Evolutionary conservation across 2,888 invertebrate species (phyloP).

Genomic region (Drosophila picticornis): DNA sequence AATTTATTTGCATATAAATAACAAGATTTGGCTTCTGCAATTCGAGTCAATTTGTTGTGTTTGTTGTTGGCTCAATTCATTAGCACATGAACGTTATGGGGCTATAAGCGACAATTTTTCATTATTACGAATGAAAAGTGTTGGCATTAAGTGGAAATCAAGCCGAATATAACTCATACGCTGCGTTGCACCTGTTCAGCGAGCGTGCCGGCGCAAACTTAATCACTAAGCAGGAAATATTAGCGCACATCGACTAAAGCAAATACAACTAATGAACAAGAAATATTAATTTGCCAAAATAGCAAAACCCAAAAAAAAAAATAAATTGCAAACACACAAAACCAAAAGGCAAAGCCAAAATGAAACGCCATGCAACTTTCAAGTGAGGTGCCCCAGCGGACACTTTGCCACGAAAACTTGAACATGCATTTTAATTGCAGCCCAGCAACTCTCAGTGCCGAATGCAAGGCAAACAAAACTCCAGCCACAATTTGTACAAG

Average conservation of each 20-base stretch:
- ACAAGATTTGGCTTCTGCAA: constrained; percentile 62
- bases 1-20: constrained; percentile 40
- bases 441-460: constrained; percentile 44
- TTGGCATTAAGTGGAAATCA: constrained; percentile 64
- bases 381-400: constrained; percentile 48
- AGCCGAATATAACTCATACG: constrained; percentile 68
- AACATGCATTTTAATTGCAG: constrained; percentile 79
- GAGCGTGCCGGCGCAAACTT: constrained; percentile 47
- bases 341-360: constrained; percentile 9
- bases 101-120: constrained; percentile 54
- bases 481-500: constrained; percentile 71
- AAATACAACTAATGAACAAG: constrained; percentile 79
- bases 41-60: constrained; percentile 9
- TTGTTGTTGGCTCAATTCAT: constrained; percentile 47
- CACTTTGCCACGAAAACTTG: constrained; percentile 73
- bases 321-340: constrained; percentile 1
- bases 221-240: constrained; percentile 77
- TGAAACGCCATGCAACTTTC: constrained; percentile 54
- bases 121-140: constrained; percentile 70
- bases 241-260: constrained; percentile 58
- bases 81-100: constrained; percentile 35
- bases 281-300: constrained; percentile 73
- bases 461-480: constrained; percentile 68
- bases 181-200: constrained; percentile 62
- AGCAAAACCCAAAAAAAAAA: constrained; percentile 16